Evolutionary conservation across 2,888 invertebrate species (phyloP).

Genomic region (Hypsopygia costalis): DNA sequence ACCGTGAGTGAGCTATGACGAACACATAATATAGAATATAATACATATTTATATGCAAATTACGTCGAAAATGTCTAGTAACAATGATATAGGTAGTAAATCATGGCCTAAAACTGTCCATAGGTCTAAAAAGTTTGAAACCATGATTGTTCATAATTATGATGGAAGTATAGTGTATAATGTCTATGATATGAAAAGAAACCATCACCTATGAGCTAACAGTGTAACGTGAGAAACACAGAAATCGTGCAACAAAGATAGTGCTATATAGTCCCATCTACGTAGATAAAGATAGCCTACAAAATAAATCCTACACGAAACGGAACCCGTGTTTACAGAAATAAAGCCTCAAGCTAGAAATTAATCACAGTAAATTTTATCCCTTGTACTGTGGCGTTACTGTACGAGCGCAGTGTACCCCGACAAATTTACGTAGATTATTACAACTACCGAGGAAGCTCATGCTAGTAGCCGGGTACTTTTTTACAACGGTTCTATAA

Average conservation of each 20-base stretch:
- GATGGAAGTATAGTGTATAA: slow-evolving; percentile 21
- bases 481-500: slow-evolving; percentile 54
- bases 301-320: slow-evolving; percentile 26
- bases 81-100: background rate
- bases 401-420: slow-evolving; percentile 63
- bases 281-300: slow-evolving; percentile 31
- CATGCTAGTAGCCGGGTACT: slow-evolving; percentile 63
- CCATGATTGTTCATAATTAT: slow-evolving; percentile 19
- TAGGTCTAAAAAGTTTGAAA: slow-evolving; percentile 18
- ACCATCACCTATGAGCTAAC: slow-evolving; percentile 49
- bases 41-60: no score
- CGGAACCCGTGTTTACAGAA: slow-evolving; percentile 21
- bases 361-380: slow-evolving; percentile 33
- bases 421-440: slow-evolving; percentile 44
- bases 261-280: slow-evolving; percentile 56
- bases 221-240: slow-evolving; percentile 43
- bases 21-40: slow-evolving; percentile 23
- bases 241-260: slow-evolving; percentile 61
- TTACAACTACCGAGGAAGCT: slow-evolving; percentile 59
- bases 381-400: slow-evolving; percentile 29
- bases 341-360: slow-evolving; percentile 29
- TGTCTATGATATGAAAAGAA: slow-evolving; percentile 22
- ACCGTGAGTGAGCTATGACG: slow-evolving; percentile 58
- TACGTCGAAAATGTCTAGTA: no score
- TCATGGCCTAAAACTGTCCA: background rate